Evolutionary conservation across 2,888 invertebrate species (phyloP).

Genomic region (Dynastes hyllus): DNA sequence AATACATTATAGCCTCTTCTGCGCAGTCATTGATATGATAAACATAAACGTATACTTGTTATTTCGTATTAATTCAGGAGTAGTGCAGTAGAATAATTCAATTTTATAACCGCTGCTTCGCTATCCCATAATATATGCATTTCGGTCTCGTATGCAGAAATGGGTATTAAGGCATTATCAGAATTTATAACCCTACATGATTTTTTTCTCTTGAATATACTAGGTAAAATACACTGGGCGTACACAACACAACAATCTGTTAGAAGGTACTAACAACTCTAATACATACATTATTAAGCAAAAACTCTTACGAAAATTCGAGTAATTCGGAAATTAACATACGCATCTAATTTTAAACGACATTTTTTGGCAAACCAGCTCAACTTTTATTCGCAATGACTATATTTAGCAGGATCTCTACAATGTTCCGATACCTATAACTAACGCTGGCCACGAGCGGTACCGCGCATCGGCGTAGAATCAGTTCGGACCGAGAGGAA

Average conservation of each 20-base stretch:
- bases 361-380: slow-evolving; percentile 23
- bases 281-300: not conserved
- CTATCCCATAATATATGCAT: not conserved
- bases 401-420: slow-evolving; percentile 17
- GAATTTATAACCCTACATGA: no score
- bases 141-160: no score
- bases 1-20: not conserved
- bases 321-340: not conserved
- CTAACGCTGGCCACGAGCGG: no score
- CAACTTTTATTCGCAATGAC: slow-evolving; percentile 6
- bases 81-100: slow-evolving; percentile 5
- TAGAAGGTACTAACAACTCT: not conserved
- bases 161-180: no score
- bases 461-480: no score
- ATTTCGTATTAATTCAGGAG: not conserved
- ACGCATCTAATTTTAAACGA: slow-evolving; percentile 9
- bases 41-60: not conserved
- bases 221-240: no score
- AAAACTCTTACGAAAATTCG: not conserved
- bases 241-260: no score
- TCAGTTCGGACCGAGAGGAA: no score
- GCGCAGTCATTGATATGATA: not conserved
- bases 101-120: slow-evolving; percentile 1
- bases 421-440: not conserved
- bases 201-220: no score